phyloP scores from a whole-genome alignment of 2,113 vertebrate genomes.

The Pseudorasbora parva region DNA sequence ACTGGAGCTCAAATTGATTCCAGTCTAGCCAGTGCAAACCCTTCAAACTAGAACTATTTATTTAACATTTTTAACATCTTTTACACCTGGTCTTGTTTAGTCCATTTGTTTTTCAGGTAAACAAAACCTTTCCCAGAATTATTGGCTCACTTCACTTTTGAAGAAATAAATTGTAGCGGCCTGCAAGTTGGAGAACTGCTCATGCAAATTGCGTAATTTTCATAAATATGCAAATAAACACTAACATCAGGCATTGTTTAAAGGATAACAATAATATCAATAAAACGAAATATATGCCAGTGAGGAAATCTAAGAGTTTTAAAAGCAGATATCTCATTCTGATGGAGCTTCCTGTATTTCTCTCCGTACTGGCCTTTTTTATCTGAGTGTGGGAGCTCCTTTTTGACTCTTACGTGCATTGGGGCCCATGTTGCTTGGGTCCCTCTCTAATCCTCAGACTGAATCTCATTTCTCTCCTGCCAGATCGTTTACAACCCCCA shows the following conservation, averaged over 20 bases:
- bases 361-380: constrained; percentile 23
- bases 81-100: background rate
- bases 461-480: constrained; percentile 45
- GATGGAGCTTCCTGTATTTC: background rate
- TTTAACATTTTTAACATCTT: background rate
- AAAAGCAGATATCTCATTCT: background rate
- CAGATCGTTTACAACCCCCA: constrained; percentile 44
- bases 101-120: background rate
- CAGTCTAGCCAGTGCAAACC: background rate
- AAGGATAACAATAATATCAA: background rate
- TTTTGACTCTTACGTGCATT: constrained; percentile 2
- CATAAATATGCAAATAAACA: background rate
- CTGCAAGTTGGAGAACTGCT: background rate
- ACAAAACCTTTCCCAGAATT: background rate
- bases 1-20: background rate
- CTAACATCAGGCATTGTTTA: background rate
- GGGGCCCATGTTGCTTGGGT: constrained; percentile 26
- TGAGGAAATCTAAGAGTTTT: background rate
- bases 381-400: constrained; percentile 27
- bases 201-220: background rate
- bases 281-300: background rate
- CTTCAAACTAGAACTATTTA: background rate
- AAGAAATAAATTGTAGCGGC: background rate
- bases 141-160: background rate
- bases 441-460: constrained; percentile 37